A percentile compares a stretch with the other conserved stretches of the same genome.
Conservation (phyloP, 2,113 vertebrate species). For the Chloropsis cyanopogon region DNA sequence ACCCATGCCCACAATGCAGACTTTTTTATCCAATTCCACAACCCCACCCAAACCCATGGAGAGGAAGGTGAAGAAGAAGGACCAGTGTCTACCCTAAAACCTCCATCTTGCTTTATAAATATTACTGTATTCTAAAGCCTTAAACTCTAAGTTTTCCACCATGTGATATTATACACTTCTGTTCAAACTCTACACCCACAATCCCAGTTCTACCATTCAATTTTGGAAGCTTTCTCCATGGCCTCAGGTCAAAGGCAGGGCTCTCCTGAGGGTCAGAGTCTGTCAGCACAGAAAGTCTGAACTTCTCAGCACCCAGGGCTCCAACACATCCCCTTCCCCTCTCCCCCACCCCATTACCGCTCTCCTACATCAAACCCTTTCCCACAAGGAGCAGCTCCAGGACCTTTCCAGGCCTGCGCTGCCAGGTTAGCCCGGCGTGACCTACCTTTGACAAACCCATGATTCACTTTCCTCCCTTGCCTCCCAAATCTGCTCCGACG, state of each 20-base stretch:
- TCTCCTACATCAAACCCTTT: background rate
- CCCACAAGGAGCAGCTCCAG: background rate
- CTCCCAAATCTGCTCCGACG: constrained; percentile 25
- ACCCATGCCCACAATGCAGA: background rate
- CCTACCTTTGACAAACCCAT: constrained; percentile 62
- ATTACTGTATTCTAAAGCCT: background rate
- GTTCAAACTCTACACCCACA: background rate
- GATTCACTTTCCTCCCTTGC: constrained; percentile 30
- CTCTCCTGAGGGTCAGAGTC: background rate
- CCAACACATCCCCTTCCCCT: background rate
- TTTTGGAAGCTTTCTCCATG: background rate
- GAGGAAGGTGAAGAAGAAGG: background rate
- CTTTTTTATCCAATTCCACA: background rate
- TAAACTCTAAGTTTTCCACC: background rate
- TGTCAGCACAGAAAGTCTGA: background rate
- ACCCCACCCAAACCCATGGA: background rate
- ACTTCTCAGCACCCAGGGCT: background rate
- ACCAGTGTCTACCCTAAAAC: background rate
- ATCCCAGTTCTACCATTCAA: background rate
- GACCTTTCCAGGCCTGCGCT: background rate
- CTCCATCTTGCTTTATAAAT: background rate
- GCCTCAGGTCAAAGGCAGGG: background rate
- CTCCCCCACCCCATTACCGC: background rate
- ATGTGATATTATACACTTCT: background rate
- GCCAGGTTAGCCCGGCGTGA: constrained; percentile 47